Percentiles rank a stretch among this genome's conserved stretches.
These are phyloP conservation scores for Volucella bombylans DNA, from an alignment of 2,888 invertebrate species.

Conservation along the genomic window DNA sequence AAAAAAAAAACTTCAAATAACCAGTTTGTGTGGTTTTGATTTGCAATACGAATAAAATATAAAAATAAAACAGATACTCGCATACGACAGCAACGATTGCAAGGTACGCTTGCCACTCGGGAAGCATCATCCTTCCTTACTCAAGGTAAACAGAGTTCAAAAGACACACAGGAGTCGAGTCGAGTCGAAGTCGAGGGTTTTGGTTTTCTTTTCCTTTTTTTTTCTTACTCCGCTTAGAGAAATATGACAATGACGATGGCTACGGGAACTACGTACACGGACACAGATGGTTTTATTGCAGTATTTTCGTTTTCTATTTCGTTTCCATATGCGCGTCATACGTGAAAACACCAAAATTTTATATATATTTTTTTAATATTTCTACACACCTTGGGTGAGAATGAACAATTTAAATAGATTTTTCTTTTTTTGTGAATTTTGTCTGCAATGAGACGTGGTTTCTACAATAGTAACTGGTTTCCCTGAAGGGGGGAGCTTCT, in stretches of 20 bases:
- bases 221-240: conserved; percentile 16
- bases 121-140: conserved; percentile 62
- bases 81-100: conserved; percentile 1
- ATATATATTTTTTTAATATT: conserved; percentile 19
- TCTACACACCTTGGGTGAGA: conserved; percentile 64
- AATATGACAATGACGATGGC: conserved; percentile 19
- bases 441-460: conserved; percentile 28
- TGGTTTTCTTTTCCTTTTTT: conserved; percentile 35
- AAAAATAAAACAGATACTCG: not conserved
- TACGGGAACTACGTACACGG: conserved; percentile 5
- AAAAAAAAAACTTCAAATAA: conserved; percentile 20
- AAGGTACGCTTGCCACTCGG: conserved; percentile 15
- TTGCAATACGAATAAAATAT: conserved; percentile 42
- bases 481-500: conserved; percentile 19
- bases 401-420: conserved; percentile 45
- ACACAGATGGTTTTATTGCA: conserved; percentile 31
- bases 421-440: conserved; percentile 16
- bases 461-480: conserved; percentile 10
- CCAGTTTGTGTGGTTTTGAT: conserved; percentile 57
- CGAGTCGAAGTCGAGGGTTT: not conserved
- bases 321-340: conserved; percentile 38
- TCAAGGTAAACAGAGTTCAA: conserved; percentile 71
- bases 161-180: conserved; percentile 22
- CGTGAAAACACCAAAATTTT: conserved; percentile 19
- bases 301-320: conserved; percentile 52